phyloP scores from a whole-genome alignment of 2,888 invertebrate genomes.

The Machimus atricapillus region DNA sequence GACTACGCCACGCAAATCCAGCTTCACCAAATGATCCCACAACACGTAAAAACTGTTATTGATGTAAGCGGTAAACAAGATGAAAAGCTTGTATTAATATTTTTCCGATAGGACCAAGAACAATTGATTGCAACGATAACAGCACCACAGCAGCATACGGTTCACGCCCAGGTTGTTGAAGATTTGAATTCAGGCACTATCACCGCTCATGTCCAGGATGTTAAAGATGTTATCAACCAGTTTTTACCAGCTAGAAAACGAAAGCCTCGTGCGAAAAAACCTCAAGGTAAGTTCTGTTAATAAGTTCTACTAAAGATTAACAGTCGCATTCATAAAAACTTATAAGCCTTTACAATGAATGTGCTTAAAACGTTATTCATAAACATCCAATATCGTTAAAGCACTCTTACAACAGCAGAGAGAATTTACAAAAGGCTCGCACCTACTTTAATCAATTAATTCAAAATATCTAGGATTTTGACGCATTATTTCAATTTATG shows the following conservation, averaged over 20 bases:
- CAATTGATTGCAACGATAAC: conserved; percentile 62
- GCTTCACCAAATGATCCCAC: conserved; percentile 62
- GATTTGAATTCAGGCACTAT: conserved; percentile 61
- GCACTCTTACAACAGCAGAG: too few relatives aligned
- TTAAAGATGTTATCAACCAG: conserved; percentile 63
- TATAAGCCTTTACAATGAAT: too few relatives aligned
- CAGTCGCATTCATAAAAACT: too few relatives aligned
- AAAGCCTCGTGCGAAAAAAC: conserved; percentile 64
- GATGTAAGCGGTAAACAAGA: conserved; percentile 48
- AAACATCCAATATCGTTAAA: too few relatives aligned
- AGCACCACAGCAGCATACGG: conserved; percentile 61
- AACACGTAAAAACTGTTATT: conserved; percentile 57
- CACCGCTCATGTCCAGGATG: conserved; percentile 57
- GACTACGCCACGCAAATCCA: conserved; percentile 62
- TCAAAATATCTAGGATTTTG: too few relatives aligned
- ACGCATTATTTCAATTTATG: too few relatives aligned
- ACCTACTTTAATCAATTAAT: too few relatives aligned
- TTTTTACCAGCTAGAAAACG: conserved; percentile 65
- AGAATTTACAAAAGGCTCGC: too few relatives aligned
- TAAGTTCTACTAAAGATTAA: background rate
- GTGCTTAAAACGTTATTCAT: too few relatives aligned
- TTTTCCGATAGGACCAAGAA: conserved; percentile 55
- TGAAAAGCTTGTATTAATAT: background rate
- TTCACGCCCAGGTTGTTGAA: conserved; percentile 62
- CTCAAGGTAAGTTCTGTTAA: conserved; percentile 28